A percentile compares a stretch with the other conserved stretches of the same genome.
Evolutionary conservation across 2,797 vertebrate genomes (phyloP).

Genomic region (Neomorphus geoffroyi): DNA sequence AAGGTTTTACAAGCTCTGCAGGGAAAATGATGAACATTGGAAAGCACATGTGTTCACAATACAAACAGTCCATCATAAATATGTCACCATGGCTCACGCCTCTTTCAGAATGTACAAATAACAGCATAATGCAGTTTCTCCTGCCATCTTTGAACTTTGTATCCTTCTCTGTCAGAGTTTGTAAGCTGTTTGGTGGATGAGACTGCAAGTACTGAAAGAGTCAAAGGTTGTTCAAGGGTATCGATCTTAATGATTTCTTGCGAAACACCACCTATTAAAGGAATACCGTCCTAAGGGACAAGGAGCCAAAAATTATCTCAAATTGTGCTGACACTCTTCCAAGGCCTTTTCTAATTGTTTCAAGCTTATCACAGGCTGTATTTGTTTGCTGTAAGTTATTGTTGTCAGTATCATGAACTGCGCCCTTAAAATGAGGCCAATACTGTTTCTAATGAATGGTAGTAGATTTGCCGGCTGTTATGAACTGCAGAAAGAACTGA

Average conservation of each 20-base stretch:
- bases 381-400: neutral
- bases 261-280: neutral
- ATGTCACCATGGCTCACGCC: neutral
- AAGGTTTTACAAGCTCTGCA: neutral
- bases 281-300: neutral
- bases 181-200: neutral
- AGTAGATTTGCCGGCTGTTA: neutral
- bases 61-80: neutral
- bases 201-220: neutral
- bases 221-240: neutral
- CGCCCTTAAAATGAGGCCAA: neutral
- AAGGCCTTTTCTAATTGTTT: neutral
- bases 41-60: neutral
- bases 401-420: neutral
- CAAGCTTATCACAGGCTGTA: conserved; percentile 1
- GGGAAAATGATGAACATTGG: neutral
- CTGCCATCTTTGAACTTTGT: neutral
- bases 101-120: neutral
- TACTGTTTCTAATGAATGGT: neutral
- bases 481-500: neutral
- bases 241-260: neutral
- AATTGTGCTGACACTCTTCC: neutral
- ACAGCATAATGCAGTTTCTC: neutral
- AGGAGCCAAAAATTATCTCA: neutral
- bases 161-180: neutral